Base-by-base conservation (phyloP, 2,888 invertebrate species). In the Tachina lurida region DNA sequence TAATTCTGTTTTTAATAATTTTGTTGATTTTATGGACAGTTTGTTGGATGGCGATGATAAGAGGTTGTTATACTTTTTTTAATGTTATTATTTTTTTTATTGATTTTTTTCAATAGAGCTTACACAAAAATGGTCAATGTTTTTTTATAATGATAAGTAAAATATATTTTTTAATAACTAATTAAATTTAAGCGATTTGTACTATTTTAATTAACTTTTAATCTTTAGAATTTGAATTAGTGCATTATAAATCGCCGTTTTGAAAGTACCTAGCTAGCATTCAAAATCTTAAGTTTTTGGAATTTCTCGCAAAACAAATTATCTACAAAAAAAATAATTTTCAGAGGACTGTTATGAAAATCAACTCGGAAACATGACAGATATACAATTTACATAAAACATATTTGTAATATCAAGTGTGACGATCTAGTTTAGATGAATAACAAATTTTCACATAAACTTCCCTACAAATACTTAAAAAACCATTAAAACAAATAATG, bases 21-120 rank as follows among this genome's bases (percentile, higher is more conserved):
- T 83, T 68, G 67, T 86, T 80, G 79, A 76, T 80, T 86, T 86
- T 56, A 67, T 86, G 86, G 83, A 63, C 79, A 79, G 49, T 71
- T 82, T 82, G 22, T 63, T 76, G 83, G 83, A 86, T 58, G 73
- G 77, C 60, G 79, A 62, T 77, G 79, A 79, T 58, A 83, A 83
- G 86, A 86, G 86, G 86, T 86, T 86, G 62, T 82, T 71, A 79
- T 65, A 68, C 31, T 67, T 74, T 68, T 67, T 74, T 68, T 7
- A 41, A 41, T 77, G 54, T 56, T 71, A 78, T 77, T 62, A 56
- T 39, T 70, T 54, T 70, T 54, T 68, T 67, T 67, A 84, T 78
- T 78, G 78, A 84, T 84, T 84, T 83, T 71, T 73, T 58, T 54
- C 13, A 45, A 63, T 31, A 7, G 1, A 7, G 31, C 15, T 9